Evolutionary conservation across 2,888 invertebrate species (phyloP).

Genomic region (Orgyia antiqua): DNA sequence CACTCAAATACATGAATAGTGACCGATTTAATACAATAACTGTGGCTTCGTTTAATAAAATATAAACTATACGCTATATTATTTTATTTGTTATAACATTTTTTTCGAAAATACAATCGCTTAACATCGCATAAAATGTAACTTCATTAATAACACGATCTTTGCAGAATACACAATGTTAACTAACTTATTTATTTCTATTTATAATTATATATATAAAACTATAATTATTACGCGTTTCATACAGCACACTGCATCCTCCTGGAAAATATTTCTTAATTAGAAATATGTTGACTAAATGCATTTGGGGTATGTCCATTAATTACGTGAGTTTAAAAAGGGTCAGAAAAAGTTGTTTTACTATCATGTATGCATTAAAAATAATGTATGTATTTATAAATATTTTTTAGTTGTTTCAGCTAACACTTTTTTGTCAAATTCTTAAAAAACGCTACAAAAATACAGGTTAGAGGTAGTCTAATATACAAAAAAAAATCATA

Average conservation of each 20-base stretch:
- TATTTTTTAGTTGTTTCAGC: no score
- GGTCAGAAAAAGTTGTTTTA: no score
- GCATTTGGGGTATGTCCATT: no score
- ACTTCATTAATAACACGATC: constrained; percentile 22
- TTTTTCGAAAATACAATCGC: constrained; percentile 69
- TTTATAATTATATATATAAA: constrained; percentile 15
- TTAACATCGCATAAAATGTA: constrained; percentile 55
- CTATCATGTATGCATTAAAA: no score
- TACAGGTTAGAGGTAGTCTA: no score
- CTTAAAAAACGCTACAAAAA: no score
- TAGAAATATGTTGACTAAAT: constrained; percentile 7
- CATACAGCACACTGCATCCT: constrained; percentile 23
- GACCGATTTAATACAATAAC: constrained; percentile 57
- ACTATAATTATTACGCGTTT: constrained; percentile 20
- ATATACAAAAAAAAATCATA: no score
- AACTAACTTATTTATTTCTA: constrained; percentile 23
- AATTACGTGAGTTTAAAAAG: no score
- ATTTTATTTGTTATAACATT: constrained; percentile 52
- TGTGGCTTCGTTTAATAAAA: constrained; percentile 69
- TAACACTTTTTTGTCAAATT: no score
- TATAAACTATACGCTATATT: constrained; percentile 65
- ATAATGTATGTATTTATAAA: no score
- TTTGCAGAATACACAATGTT: constrained; percentile 24
- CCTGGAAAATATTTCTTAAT: constrained; percentile 22
- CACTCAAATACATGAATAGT: constrained; percentile 46